phyloP scores from a whole-genome alignment of 2,113 vertebrate species.

The Orycteropus afer region DNA sequence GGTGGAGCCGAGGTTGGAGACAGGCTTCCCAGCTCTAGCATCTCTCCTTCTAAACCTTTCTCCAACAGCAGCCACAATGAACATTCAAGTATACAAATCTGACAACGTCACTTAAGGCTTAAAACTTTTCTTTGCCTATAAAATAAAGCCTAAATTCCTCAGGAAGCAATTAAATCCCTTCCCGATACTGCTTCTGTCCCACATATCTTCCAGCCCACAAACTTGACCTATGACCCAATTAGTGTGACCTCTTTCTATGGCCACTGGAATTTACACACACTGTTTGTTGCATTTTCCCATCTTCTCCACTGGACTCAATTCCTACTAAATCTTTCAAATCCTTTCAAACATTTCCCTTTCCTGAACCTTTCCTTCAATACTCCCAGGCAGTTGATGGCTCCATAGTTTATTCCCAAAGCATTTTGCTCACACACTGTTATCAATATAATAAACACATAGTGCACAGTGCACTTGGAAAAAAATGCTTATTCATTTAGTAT shows the following conservation, averaged over 20 bases:
- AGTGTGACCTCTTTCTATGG: neutral
- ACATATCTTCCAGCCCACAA: neutral
- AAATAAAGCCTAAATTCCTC: conserved; percentile 4
- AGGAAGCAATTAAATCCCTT: neutral
- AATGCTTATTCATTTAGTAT: neutral
- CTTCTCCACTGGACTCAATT: neutral
- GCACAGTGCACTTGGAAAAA: neutral
- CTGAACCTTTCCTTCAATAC: neutral
- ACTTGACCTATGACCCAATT: neutral
- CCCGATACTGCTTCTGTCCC: neutral
- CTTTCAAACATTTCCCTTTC: neutral
- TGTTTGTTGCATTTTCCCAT: neutral
- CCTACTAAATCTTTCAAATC: neutral
- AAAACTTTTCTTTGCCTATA: neutral
- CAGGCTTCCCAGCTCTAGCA: neutral
- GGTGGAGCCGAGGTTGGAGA: too few relatives aligned
- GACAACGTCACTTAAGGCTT: neutral
- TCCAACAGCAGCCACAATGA: neutral
- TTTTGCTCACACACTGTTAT: neutral
- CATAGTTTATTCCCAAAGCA: neutral
- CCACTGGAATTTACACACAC: neutral
- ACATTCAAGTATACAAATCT: neutral
- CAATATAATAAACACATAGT: neutral
- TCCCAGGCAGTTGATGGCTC: neutral
- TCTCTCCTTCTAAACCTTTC: neutral